Evolutionary conservation across 2,113 vertebrate genomes (phyloP).

Genomic region (Myrmecobius fasciatus): DNA sequence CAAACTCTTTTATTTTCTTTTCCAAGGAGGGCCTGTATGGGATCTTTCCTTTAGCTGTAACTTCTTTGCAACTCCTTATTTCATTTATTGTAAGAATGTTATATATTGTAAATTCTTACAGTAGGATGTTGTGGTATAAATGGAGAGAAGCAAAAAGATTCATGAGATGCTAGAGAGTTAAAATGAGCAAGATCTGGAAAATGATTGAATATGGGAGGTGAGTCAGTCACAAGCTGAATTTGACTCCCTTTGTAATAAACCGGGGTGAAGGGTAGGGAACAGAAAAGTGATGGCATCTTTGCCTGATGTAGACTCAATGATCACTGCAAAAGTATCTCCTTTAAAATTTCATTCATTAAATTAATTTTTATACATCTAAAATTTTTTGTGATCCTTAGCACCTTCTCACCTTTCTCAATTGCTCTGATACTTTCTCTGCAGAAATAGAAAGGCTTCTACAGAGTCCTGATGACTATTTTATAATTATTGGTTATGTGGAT

Average conservation of each 20-base stretch:
- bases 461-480: neutral
- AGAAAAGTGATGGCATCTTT: neutral
- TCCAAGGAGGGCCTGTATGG: neutral
- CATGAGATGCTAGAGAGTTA: neutral
- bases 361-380: neutral
- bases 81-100: neutral
- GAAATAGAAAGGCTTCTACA: neutral
- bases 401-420: neutral
- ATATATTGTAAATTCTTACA: neutral
- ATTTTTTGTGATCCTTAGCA: neutral
- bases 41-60: neutral
- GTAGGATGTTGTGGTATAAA: neutral
- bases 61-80: neutral
- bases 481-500: slow-evolving; percentile 45
- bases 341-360: neutral
- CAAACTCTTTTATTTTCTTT: neutral
- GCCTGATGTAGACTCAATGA: neutral
- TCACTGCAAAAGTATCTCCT: neutral
- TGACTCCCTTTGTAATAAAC: neutral
- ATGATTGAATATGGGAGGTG: neutral
- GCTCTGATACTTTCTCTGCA: neutral
- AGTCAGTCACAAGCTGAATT: neutral
- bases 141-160: neutral
- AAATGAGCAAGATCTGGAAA: neutral
- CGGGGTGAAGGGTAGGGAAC: neutral